phyloP scores from a whole-genome alignment of 2,113 vertebrate genomes.

The Camarhynchus parvulus region DNA sequence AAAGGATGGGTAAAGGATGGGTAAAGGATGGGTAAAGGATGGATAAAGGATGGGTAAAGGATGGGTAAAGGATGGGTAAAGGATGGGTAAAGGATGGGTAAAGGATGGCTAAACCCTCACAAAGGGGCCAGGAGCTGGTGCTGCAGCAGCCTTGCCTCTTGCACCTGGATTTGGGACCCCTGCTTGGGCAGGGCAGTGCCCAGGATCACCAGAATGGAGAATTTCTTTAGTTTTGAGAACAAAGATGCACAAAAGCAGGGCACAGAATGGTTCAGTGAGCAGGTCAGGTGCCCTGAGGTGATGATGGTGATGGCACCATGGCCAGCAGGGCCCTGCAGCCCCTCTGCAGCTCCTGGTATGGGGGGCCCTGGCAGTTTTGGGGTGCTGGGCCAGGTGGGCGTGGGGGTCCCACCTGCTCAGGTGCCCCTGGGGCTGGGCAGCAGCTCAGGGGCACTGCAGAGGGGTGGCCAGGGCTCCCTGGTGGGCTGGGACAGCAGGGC shows the following conservation, averaged over 20 bases:
- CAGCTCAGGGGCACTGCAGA: background rate
- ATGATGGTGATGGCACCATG: rapidly evolving
- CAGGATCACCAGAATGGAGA: rapidly evolving
- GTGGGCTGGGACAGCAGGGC: rapidly evolving
- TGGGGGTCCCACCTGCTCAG: rapidly evolving
- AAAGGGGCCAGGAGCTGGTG: background rate
- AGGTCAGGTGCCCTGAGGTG: rapidly evolving
- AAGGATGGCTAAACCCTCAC: rapidly evolving
- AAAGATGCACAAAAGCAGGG: rapidly evolving
- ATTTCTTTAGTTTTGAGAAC: rapidly evolving
- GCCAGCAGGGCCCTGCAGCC: background rate
- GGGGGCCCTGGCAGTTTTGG: rapidly evolving
- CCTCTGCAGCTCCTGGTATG: background rate
- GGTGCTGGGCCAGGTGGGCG: rapidly evolving
- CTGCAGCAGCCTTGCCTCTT: background rate
- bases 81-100: too few relatives aligned
- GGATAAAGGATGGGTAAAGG: background rate
- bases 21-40: too few relatives aligned
- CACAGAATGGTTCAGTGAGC: rapidly evolving
- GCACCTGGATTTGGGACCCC: rapidly evolving
- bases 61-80: background rate
- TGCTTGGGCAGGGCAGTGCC: background rate
- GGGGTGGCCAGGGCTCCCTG: rapidly evolving
- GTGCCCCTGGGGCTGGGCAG: background rate
- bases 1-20: too few relatives aligned